Evolutionary conservation across 2,797 vertebrate species (phyloP).

Genomic region (Mallotus villosus): DNA sequence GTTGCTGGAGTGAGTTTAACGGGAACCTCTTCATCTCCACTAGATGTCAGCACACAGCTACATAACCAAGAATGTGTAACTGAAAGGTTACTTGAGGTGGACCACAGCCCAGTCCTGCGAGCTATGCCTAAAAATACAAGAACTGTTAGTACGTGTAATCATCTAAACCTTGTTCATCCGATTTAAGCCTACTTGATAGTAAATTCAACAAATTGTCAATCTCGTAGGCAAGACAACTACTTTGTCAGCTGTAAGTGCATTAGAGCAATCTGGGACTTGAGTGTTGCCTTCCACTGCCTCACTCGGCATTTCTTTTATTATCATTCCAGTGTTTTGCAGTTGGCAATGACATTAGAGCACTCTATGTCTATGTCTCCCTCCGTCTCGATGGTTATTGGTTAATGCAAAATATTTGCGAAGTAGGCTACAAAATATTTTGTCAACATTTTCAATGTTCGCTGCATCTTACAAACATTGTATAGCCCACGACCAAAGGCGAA

Average conservation of each 20-base stretch:
- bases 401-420: no score
- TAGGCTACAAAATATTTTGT: background rate
- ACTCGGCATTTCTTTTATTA: background rate
- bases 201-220: no score
- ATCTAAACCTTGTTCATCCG: no score
- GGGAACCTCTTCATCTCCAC: constrained; percentile 42
- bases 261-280: background rate
- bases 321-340: background rate
- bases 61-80: background rate
- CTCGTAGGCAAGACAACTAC: no score
- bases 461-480: background rate
- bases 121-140: no score
- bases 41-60: constrained; percentile 67
- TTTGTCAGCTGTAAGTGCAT: no score
- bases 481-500: background rate
- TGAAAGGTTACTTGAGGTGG: background rate
- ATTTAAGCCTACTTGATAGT: no score
- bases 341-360: background rate
- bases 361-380: no score
- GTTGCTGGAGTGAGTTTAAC: background rate
- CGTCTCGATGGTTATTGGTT: no score
- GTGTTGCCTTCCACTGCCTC: background rate
- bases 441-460: background rate
- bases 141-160: no score
- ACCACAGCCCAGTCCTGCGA: no score